phyloP scores from a whole-genome alignment of 2,888 invertebrate genomes.

The Xanthorhoe designata region DNA sequence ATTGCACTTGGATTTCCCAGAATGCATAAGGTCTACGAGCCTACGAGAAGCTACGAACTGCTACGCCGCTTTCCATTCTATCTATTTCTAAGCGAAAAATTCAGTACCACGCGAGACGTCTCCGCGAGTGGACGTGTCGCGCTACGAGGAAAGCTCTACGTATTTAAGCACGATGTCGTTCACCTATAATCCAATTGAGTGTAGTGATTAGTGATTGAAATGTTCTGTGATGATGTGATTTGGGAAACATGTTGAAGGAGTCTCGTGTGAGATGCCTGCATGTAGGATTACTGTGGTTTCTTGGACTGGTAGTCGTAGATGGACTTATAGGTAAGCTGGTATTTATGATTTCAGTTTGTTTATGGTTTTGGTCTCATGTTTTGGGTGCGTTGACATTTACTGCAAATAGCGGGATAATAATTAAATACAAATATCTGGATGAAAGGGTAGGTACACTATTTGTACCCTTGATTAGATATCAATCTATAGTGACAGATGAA shows the following conservation, averaged over 20 bases:
- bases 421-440: no score
- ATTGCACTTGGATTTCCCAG: slow-evolving; percentile 64
- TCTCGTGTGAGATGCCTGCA: slow-evolving; percentile 66
- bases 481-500: no score
- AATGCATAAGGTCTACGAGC: slow-evolving; percentile 49
- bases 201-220: slow-evolving; percentile 66
- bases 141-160: slow-evolving; percentile 46
- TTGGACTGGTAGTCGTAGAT: slow-evolving; percentile 61
- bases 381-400: background rate
- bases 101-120: slow-evolving; percentile 69
- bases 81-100: slow-evolving; percentile 41
- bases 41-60: slow-evolving; percentile 51
- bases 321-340: slow-evolving; percentile 77
- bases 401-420: no score
- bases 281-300: slow-evolving; percentile 70
- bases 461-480: no score
- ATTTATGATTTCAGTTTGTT: slow-evolving; percentile 1
- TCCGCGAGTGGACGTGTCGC: slow-evolving; percentile 49
- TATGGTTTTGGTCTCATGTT: background rate
- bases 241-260: slow-evolving; percentile 79
- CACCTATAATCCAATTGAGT: slow-evolving; percentile 73
- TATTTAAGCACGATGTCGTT: slow-evolving; percentile 69
- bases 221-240: slow-evolving; percentile 71
- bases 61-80: slow-evolving; percentile 55
- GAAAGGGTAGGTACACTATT: no score